A percentile compares a stretch with the other conserved stretches of the same genome.
Conservation (phyloP, 2,888 invertebrate species). For the Eremobia ochroleuca region DNA sequence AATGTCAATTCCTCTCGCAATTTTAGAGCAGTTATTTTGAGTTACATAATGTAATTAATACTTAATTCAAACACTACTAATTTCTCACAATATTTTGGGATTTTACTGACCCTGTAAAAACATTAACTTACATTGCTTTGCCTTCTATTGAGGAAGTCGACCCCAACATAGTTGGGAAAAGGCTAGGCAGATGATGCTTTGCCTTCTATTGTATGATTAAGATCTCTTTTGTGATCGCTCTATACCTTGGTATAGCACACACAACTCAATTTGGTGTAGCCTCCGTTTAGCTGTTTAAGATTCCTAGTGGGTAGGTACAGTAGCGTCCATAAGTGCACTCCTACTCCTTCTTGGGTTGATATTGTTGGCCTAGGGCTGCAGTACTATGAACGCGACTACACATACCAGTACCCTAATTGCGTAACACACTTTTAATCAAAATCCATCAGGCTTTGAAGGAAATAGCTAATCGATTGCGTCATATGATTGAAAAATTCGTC, state of each 20-base stretch:
- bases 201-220: not conserved
- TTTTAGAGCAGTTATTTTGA: not conserved
- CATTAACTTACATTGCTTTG: not conserved
- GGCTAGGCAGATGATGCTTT: too few species aligned
- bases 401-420: not conserved
- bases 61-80: conserved; percentile 7
- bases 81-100: not conserved
- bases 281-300: not conserved
- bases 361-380: not conserved
- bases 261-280: not conserved
- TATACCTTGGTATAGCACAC: not conserved
- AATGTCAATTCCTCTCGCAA: not conserved
- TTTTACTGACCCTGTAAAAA: not conserved
- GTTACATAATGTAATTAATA: not conserved
- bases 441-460: not conserved
- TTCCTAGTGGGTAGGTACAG: not conserved
- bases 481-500: not conserved
- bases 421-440: not conserved
- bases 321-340: not conserved
- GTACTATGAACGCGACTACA: not conserved
- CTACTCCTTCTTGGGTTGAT: not conserved
- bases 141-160: not conserved
- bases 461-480: too few species aligned
- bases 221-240: conserved; percentile 1
- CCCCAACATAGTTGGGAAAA: too few species aligned